Evolutionary conservation across 2,888 invertebrate genomes (phyloP).

Genomic region (Eristalis pertinax): DNA sequence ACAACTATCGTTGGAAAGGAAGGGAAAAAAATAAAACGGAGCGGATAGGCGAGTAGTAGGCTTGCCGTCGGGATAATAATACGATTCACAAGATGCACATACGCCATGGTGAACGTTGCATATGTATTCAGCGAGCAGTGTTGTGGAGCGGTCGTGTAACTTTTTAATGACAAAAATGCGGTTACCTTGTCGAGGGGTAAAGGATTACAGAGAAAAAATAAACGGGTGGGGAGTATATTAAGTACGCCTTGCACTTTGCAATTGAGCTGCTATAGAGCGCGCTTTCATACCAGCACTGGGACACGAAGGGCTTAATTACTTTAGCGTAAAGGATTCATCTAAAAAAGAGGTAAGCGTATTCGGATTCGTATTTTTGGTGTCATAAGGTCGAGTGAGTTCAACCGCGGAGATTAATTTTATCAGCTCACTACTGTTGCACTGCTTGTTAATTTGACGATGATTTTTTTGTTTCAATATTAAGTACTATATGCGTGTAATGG

Average conservation of each 20-base stretch:
- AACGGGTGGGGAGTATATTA: slow-evolving; percentile 35
- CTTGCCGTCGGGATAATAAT: slow-evolving; percentile 65
- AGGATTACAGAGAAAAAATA: slow-evolving; percentile 63
- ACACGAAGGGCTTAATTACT: slow-evolving; percentile 65
- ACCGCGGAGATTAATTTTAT: slow-evolving; percentile 59
- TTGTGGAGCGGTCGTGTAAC: slow-evolving; percentile 68
- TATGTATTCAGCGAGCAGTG: slow-evolving; percentile 43
- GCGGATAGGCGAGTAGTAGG: slow-evolving; percentile 42
- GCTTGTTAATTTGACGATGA: slow-evolving; percentile 11
- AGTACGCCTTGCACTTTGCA: slow-evolving; percentile 46
- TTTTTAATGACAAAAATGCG: slow-evolving; percentile 73
- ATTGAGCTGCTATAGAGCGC: slow-evolving; percentile 52
- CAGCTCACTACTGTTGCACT: slow-evolving; percentile 48
- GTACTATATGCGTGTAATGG: background rate
- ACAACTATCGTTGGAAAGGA: slow-evolving; percentile 15
- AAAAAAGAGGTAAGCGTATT: slow-evolving; percentile 67
- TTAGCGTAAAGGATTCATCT: slow-evolving; percentile 68
- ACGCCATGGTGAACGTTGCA: slow-evolving; percentile 51
- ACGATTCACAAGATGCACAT: slow-evolving; percentile 66
- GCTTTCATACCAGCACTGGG: slow-evolving; percentile 61
- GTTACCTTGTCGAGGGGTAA: slow-evolving; percentile 62
- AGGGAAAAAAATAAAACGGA: background rate
- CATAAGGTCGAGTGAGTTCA: slow-evolving; percentile 67
- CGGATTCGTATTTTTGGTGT: slow-evolving; percentile 60
- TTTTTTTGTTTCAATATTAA: background rate